Evolutionary conservation across 2,113 vertebrate species (phyloP), one percentile per base, ranked within the genome.

Genomic region (Chaetops frenatus): DNA sequence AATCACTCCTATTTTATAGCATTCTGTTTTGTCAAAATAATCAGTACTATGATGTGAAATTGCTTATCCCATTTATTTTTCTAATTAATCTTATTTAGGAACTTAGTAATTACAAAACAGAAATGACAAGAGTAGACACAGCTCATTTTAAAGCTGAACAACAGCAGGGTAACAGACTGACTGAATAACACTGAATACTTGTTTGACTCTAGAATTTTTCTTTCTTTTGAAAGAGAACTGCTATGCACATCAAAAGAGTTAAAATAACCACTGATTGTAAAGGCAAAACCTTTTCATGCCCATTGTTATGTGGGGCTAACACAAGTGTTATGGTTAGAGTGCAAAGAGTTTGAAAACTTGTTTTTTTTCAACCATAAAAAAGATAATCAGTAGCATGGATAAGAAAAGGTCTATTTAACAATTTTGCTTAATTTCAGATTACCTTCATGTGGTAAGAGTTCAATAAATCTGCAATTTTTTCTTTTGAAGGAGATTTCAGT

Each of bases 371-470:
- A 64, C 25, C 13, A 35, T 7, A 56, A 38, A 65, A 76, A 76
- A 76, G 12, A 80, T 29, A 0, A 89, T 29, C 10, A 36, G 25
- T 53, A 74, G 33, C 21, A 23, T 10, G 29, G 35, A 65, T 77
- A 14, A 82, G 87, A 76, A 85, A 53, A 23, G 0, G 7, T 62
- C 22, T 83, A 61, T 62, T 80, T 47, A 36, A 64, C 35, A 64
- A 45, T 72, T 69, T 13, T 89, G 48, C 35, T 92, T 82, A 72
- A 76, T 31, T 89, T 56, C 27, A 86, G 15, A 64, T 96, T 96
- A 99, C 99, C 99, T 99, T 97, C 27, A 47, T 71, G 9, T 99
- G 99, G 94, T 99, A 99, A 28, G 95, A 97, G 53, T 98, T 98
- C 44, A 99, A 64, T 57, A 99, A 87, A 66, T 96, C 96, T 33